Percentiles rank a stretch among this genome's conserved stretches.
These are phyloP conservation scores for Potamilus streckersoni DNA, from an alignment of 1,140 invertebrate species.

Conservation along the genomic window DNA sequence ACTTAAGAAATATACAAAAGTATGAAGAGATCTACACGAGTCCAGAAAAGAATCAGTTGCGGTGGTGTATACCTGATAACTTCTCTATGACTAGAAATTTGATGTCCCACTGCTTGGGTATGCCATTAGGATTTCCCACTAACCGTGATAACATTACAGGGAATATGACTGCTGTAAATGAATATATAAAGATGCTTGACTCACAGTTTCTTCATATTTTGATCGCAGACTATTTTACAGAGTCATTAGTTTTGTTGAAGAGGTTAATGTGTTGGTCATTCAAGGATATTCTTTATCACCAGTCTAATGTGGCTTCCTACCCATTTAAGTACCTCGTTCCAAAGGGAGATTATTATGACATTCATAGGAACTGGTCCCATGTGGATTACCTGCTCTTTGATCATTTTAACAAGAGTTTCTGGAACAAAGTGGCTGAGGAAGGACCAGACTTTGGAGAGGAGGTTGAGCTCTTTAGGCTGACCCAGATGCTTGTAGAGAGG, in stretches of 20 bases:
- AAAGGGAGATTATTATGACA: slow-evolving; percentile 22
- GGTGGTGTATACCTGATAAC: slow-evolving; percentile 57
- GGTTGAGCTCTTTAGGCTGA: slow-evolving; percentile 41
- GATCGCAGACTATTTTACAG: slow-evolving; percentile 72
- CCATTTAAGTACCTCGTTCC: background rate
- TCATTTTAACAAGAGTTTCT: slow-evolving; percentile 58
- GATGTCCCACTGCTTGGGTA: slow-evolving; percentile 57
- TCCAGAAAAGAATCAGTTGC: slow-evolving; percentile 21
- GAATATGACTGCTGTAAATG: slow-evolving; percentile 26
- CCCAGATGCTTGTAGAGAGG: slow-evolving; percentile 34
- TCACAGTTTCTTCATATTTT: slow-evolving; percentile 70
- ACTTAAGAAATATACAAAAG: slow-evolving; percentile 48
- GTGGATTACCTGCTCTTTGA: slow-evolving; percentile 58
- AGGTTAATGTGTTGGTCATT: slow-evolving; percentile 71
- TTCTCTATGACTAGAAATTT: slow-evolving; percentile 61
- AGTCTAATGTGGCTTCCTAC: slow-evolving; percentile 42
- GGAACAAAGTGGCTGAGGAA: slow-evolving; percentile 48
- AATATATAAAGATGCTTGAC: slow-evolving; percentile 47
- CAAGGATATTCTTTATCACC: slow-evolving; percentile 55
- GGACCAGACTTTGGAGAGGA: slow-evolving; percentile 48
- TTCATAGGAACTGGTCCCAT: slow-evolving; percentile 47
- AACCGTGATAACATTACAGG: slow-evolving; percentile 37
- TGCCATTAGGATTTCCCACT: slow-evolving; percentile 57
- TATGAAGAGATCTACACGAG: slow-evolving; percentile 57
- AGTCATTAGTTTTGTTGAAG: slow-evolving; percentile 71